Conservation (phyloP, 2,797 vertebrate species). For the Cryptoprocta ferox region DNA sequence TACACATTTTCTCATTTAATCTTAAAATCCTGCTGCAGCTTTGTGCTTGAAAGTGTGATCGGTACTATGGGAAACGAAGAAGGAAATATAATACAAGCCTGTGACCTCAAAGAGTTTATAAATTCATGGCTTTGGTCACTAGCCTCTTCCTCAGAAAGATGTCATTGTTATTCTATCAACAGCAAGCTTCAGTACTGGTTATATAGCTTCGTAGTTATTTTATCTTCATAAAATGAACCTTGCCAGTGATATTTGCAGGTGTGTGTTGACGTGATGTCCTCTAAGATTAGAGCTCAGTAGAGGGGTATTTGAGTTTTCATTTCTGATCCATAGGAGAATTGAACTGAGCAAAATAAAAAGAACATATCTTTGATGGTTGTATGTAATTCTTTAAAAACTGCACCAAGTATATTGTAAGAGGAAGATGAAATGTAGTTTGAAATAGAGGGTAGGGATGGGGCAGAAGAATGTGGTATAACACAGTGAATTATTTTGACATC, state of each 20-base stretch:
- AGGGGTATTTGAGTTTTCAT: not conserved
- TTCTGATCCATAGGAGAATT: not conserved
- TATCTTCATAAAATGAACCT: slow-evolving; percentile 16
- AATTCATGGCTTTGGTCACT: not conserved
- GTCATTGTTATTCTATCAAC: not conserved
- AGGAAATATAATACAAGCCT: not conserved
- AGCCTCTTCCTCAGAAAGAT: not conserved
- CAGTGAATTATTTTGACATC: not conserved
- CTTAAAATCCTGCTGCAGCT: not conserved
- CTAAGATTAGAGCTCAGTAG: slow-evolving; percentile 15
- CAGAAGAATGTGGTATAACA: not conserved
- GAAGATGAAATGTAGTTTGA: slow-evolving; percentile 39
- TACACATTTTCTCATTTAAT: not conserved
- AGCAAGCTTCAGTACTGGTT: not conserved
- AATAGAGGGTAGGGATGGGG: not conserved
- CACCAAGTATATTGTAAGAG: not conserved
- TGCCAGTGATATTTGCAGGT: not conserved
- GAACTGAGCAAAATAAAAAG: slow-evolving; percentile 31
- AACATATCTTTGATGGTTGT: not conserved
- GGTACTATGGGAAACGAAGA: not conserved
- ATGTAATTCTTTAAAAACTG: slow-evolving; percentile 19
- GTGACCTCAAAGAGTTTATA: not conserved
- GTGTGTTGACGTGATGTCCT: not conserved
- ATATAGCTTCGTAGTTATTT: not conserved
- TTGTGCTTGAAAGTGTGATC: not conserved